These are phyloP conservation scores for Nibea coibor DNA, from an alignment of 2,113 vertebrate species.

Conservation along the genomic window DNA sequence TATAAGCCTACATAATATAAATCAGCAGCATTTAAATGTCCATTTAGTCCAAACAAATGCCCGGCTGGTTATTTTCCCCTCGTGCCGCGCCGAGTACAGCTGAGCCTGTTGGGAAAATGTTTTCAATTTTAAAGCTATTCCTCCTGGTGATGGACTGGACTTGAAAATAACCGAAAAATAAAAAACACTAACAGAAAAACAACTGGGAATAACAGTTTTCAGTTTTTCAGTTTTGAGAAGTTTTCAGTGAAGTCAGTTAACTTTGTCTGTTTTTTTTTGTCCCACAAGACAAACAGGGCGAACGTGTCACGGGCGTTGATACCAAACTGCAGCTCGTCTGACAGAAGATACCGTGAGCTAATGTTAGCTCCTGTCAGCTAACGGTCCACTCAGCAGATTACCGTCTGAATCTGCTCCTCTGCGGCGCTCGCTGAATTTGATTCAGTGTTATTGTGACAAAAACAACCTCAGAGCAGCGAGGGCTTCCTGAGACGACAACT, in stretches of 20 bases:
- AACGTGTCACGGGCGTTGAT: background rate
- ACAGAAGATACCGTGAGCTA: constrained; percentile 16
- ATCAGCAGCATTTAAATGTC: too few species aligned
- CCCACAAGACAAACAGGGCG: background rate
- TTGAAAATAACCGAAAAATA: background rate
- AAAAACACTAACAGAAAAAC: background rate
- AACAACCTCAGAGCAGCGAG: background rate
- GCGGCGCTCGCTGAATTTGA: constrained; percentile 3
- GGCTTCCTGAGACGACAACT: background rate
- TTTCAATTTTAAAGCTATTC: background rate
- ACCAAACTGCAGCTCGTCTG: constrained; percentile 12
- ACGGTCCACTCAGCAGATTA: constrained; percentile 31
- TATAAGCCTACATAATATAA: too few species aligned
- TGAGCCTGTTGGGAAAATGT: too few species aligned
- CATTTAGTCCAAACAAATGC: too few species aligned
- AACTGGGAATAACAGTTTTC: background rate
- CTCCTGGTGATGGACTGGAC: background rate
- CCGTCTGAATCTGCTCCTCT: constrained; percentile 24
- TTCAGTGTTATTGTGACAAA: constrained; percentile 25
- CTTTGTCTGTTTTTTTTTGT: background rate
- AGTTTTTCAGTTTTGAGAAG: background rate
- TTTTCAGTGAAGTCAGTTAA: background rate
- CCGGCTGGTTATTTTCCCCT: too few species aligned
- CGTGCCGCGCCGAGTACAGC: too few species aligned
- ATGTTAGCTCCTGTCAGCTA: constrained; percentile 37